Evolutionary conservation across 2,888 invertebrate species (phyloP), one percentile per base, ranked within the genome.

Genomic region (Drosophila demipolita): DNA sequence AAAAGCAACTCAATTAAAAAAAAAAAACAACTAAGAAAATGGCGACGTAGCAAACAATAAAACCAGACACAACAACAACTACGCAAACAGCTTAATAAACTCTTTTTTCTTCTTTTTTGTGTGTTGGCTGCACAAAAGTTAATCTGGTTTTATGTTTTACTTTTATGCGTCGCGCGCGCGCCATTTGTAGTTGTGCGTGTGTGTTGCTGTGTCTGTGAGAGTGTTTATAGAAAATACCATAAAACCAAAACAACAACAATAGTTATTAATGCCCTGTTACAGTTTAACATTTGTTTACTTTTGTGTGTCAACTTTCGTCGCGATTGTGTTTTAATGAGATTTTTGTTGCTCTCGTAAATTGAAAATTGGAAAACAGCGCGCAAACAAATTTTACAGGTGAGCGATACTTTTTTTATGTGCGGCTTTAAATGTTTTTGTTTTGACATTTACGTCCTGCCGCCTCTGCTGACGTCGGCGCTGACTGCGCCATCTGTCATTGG

Each of bases 81-180:
- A 73, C 70, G 77, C 74, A 83, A 80, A 88, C 84, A 74, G 82
- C 82, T 87, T 82, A 82, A 87, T 75, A 81, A 81, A 89, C 73
- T 62, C 73, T 76, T 83, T 81, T 80, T 45, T 15, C 20, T n/a
- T 9, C 40, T 23, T 23, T 45, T 45, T 45, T 45, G 23, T 45
- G 45, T 38, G 57, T 69, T 53, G 89, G 53, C 89, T 75, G 83
- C 55, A 75, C 72, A 71, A 81, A 90, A 90, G 80, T 75, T 88
- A 88, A 90, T 90, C 89, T 88, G 83, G 90, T 85, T 90, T 86
- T 88, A 86, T 90, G 80, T 89, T 80, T 87, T 87, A 83, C 71
- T 87, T 74, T 77, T 63, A 77, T 73, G 73, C 64, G 66, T 75
- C 76, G 70, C 70, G 84, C 89, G 84, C 82, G 79, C 82, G 82